Conservation (phyloP, 2,888 invertebrate genomes). For the Tribolium freemani region DNA sequence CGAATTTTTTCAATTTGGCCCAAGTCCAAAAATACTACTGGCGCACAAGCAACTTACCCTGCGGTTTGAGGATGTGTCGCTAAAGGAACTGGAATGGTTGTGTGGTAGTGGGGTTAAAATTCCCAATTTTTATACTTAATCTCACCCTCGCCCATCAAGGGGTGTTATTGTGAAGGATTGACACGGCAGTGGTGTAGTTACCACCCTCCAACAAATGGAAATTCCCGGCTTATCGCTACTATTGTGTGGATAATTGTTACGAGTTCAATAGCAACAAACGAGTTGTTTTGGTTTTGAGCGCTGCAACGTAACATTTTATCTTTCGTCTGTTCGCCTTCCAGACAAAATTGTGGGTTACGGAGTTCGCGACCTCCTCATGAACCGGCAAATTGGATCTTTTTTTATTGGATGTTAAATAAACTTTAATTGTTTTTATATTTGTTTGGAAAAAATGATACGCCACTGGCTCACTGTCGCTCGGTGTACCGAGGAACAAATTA, state of each 20-base stretch:
- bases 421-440: background rate
- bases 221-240: slow-evolving; percentile 11
- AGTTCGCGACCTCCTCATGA: slow-evolving; percentile 39
- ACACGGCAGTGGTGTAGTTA: slow-evolving; percentile 23
- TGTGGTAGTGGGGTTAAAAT: slow-evolving; percentile 4
- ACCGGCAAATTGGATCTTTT: slow-evolving; percentile 30
- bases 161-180: slow-evolving; percentile 3
- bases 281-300: slow-evolving; percentile 19
- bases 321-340: slow-evolving; percentile 20
- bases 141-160: slow-evolving; percentile 11
- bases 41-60: slow-evolving; percentile 24
- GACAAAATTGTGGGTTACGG: slow-evolving; percentile 31
- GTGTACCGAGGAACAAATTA: slow-evolving; percentile 23
- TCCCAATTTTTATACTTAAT: slow-evolving; percentile 14
- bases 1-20: slow-evolving; percentile 3
- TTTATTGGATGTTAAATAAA: slow-evolving; percentile 33
- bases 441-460: slow-evolving; percentile 6
- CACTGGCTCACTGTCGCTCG: slow-evolving; percentile 29
- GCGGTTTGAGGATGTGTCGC: slow-evolving; percentile 2
- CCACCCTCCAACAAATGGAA: background rate
- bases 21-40: slow-evolving; percentile 4
- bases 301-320: slow-evolving; percentile 30
- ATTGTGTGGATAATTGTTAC: slow-evolving; percentile 26
- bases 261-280: slow-evolving; percentile 22
- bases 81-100: slow-evolving; percentile 16